A percentile compares a stretch with the other conserved stretches of the same genome.
These are phyloP conservation scores for Schrankia costaestrigalis DNA, from an alignment of 2,888 invertebrate species.

Conservation along the genomic window DNA sequence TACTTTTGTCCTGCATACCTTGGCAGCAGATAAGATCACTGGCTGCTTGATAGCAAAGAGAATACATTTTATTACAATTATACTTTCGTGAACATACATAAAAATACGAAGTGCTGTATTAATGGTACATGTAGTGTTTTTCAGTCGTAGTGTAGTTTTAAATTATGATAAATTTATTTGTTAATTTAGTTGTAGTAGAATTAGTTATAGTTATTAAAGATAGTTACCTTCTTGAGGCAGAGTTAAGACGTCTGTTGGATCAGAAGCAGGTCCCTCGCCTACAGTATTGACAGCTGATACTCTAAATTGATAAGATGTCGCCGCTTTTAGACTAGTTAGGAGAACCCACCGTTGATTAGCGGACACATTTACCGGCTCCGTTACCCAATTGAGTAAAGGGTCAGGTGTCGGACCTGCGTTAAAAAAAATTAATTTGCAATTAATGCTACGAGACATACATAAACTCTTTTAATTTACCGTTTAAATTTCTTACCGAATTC, in stretches of 20 bases:
- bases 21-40: conserved; percentile 80
- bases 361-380: conserved; percentile 92
- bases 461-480: background rate
- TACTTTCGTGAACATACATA: background rate
- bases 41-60: conserved; percentile 76
- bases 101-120: conserved; percentile 12
- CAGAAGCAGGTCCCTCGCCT: conserved; percentile 95
- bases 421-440: conserved; percentile 1
- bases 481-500: conserved; percentile 89
- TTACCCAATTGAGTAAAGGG: conserved; percentile 92
- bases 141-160: conserved; percentile 1
- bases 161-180: background rate
- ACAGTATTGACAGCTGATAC: conserved; percentile 98
- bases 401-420: conserved; percentile 90
- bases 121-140: conserved; percentile 10
- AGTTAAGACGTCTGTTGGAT: conserved; percentile 92
- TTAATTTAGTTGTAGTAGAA: background rate
- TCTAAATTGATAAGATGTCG: conserved; percentile 97
- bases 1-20: conserved; percentile 60
- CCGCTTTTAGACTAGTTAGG: conserved; percentile 93
- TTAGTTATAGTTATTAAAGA: background rate
- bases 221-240: conserved; percentile 96
- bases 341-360: conserved; percentile 89
- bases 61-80: conserved; percentile 48
- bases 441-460: background rate